A percentile compares a stretch with the other conserved stretches of the same genome.
These are phyloP conservation scores for Drosophila neotestacea DNA, from an alignment of 2,888 invertebrate genomes.

Conservation along the genomic window DNA sequence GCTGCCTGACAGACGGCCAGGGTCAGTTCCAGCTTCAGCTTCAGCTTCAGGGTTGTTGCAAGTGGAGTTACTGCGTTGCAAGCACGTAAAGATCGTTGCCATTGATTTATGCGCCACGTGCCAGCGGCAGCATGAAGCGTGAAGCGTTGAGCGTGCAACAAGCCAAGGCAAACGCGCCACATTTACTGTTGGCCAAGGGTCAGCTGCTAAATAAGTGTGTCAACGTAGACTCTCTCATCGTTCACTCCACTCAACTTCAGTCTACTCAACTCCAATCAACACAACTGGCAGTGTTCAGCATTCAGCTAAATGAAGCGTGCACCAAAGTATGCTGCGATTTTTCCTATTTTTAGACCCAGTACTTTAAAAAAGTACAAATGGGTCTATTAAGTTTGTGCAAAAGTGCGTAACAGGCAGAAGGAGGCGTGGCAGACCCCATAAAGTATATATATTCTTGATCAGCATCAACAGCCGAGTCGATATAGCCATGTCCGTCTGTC, in stretches of 20 bases:
- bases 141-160: conserved; percentile 72
- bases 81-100: conserved; percentile 81
- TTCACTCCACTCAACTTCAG: conserved; percentile 11
- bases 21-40: conserved; percentile 3
- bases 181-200: conserved; percentile 46
- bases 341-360: too few species aligned
- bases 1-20: conserved; percentile 28
- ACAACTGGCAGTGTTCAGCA: conserved; percentile 26
- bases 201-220: conserved; percentile 77
- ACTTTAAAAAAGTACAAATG: too few species aligned
- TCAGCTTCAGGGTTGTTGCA: conserved; percentile 10
- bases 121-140: conserved; percentile 54
- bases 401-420: too few species aligned
- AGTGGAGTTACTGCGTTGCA: conserved; percentile 41
- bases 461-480: too few species aligned
- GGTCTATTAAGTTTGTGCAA: too few species aligned
- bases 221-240: conserved; percentile 44
- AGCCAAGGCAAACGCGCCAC: conserved; percentile 54
- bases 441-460: too few species aligned
- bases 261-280: background rate
- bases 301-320: conserved; percentile 62
- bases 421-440: too few species aligned
- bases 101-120: conserved; percentile 80
- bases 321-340: conserved; percentile 64
- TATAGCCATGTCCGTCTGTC: too few species aligned